These are phyloP conservation scores for Drosophila ercepeae DNA, from an alignment of 1,140 invertebrate genomes.

Conservation along the genomic window DNA sequence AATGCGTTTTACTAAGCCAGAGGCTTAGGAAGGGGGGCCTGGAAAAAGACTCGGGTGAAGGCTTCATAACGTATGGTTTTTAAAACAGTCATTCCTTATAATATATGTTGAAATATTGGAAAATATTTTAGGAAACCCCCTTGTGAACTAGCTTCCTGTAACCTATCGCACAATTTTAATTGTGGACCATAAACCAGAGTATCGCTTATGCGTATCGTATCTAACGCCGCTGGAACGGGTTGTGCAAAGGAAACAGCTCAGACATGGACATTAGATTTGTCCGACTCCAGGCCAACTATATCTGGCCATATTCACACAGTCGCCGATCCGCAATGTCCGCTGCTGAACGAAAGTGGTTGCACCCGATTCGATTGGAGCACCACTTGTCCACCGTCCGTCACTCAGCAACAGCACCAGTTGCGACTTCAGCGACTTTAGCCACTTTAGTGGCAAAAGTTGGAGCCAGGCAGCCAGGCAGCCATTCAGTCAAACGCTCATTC, in stretches of 20 bases:
- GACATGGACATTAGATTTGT: slow-evolving; percentile 70
- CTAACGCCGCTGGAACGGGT: slow-evolving; percentile 68
- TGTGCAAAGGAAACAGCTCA: slow-evolving; percentile 68
- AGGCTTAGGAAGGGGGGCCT: slow-evolving; percentile 9
- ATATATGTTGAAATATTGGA: background rate
- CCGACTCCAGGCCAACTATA: slow-evolving; percentile 23
- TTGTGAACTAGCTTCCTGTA: background rate
- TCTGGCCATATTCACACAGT: slow-evolving; percentile 67
- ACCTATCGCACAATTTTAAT: slow-evolving; percentile 62
- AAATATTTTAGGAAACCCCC: background rate
- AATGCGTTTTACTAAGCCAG: slow-evolving; percentile 39
- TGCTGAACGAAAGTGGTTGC: slow-evolving; percentile 70
- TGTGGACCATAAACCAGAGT: slow-evolving; percentile 72
- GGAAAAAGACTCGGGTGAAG: background rate
- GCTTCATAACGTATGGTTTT: too few relatives aligned
- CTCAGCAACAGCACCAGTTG: slow-evolving; percentile 27
- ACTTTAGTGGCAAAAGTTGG: slow-evolving; percentile 11
- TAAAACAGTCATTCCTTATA: background rate
- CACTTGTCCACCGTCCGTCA: slow-evolving; percentile 75
- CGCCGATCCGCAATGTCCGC: slow-evolving; percentile 52
- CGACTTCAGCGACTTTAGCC: slow-evolving; percentile 20
- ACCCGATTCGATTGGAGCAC: slow-evolving; percentile 62
- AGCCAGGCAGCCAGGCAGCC: slow-evolving; percentile 25
- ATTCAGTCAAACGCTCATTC: slow-evolving; percentile 70
- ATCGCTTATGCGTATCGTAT: slow-evolving; percentile 72